Base-by-base conservation (phyloP, 2,888 invertebrate species). In the Heliconius charithonia region DNA sequence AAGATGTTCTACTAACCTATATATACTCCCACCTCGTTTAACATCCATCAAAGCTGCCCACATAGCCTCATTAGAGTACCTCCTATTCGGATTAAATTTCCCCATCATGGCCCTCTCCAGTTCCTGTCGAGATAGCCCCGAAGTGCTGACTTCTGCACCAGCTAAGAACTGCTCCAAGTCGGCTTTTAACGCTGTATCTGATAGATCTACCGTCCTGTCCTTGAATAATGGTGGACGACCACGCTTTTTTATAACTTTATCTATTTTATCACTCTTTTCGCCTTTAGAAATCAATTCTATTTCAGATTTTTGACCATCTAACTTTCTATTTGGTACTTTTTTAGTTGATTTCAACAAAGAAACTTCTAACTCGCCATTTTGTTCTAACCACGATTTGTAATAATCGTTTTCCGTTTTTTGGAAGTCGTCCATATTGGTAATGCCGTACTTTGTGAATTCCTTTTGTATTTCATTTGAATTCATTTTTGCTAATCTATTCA, bases 31-130 rank as follows among this genome's bases (percentile, higher is more conserved):
- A 2, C 96, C 96, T 79, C 95, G 93, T 83, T 96, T 96, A 0
- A 96, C 96, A 80, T 96, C 96, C 95, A 96, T 95, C 1, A 96
- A 87, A 2, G 96, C 96, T 2, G 95, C 95, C 94, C 95, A 96
- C 91, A 96, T 93, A 0, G 95, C 95, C 79, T 95, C 94, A 78
- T 95, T 95, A 0, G 95, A 95, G 80, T 95, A 95, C 77, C 95
- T 86, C 65, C 95, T 85, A 69, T 95, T 95, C 27, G 95, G 95
- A 80, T 95, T 95, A 59, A 94, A 95, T 80, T 95, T 95, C 0
- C 95, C 95, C 95, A 95, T 95, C 95, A 95, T 95, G 0, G 94
- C 95, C 66, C 95, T 87, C 79, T 95, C 95, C 79, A 95, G 82
- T 70, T 95, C 95, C 80, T 95, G 95, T 10, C 95, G 85, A 4